Conservation (phyloP, 2,888 invertebrate species). For the Drosophila greeni region DNA sequence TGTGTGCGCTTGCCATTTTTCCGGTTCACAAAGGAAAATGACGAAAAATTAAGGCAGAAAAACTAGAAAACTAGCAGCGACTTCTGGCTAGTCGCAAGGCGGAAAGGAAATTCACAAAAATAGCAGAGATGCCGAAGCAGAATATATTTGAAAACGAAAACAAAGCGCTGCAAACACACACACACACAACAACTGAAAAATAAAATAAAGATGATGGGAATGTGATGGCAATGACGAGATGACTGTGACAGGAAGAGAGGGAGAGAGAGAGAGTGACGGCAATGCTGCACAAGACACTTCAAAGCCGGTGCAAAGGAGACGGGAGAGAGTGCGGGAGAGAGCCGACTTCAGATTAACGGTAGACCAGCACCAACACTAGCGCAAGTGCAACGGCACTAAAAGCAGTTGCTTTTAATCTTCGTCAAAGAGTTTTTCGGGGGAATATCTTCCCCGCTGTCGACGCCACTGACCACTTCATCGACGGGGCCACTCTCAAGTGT, state of each 20-base stretch:
- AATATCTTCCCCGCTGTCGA: not conserved
- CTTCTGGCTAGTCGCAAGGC: constrained; percentile 7
- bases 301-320: not conserved
- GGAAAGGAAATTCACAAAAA: constrained; percentile 53
- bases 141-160: constrained; percentile 30
- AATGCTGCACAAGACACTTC: constrained; percentile 7
- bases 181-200: not conserved
- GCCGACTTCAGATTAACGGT: constrained; percentile 9
- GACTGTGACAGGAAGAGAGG: constrained; percentile 3
- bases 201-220: constrained; percentile 20
- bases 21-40: constrained; percentile 21
- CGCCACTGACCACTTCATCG: not conserved
- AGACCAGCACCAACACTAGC: not conserved
- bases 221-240: constrained; percentile 8
- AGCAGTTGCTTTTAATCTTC: not conserved
- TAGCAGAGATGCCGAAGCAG: constrained; percentile 36
- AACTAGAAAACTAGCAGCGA: constrained; percentile 12
- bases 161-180: constrained; percentile 13
- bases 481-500: constrained; percentile 15
- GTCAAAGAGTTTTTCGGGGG: not conserved
- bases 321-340: not conserved
- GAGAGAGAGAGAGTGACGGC: constrained; percentile 7
- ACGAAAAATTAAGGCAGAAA: constrained; percentile 31
- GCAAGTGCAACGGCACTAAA: constrained; percentile 1
- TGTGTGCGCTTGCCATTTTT: constrained; percentile 12